A percentile compares a stretch with the other conserved stretches of the same genome.
phyloP scores from a whole-genome alignment of 1,140 invertebrate genomes.

The Colletes gigas region DNA sequence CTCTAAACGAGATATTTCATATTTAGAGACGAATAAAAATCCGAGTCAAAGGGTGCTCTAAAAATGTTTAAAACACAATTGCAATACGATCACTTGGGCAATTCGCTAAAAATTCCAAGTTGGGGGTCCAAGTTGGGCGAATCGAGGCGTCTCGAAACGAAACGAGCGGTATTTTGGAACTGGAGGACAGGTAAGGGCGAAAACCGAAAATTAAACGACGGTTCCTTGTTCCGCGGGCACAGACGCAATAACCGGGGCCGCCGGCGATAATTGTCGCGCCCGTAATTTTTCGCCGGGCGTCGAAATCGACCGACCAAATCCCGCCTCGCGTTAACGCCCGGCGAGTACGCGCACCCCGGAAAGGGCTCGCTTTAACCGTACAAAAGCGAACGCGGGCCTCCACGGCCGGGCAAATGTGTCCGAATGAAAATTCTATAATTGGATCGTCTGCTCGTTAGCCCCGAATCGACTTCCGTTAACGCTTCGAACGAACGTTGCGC shows the following conservation, averaged over 20 bases:
- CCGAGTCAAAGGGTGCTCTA: too few relatives aligned
- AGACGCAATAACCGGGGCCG: slow-evolving; percentile 8
- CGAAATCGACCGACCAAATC: slow-evolving; percentile 53
- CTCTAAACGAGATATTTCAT: too few relatives aligned
- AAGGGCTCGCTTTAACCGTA: slow-evolving; percentile 51
- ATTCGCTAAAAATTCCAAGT: too few relatives aligned
- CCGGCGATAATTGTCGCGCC: slow-evolving; percentile 39
- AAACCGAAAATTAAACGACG: slow-evolving; percentile 41
- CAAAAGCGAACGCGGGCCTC: slow-evolving; percentile 47
- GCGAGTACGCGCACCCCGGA: not conserved
- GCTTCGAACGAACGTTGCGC: slow-evolving; percentile 49
- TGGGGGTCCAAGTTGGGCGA: too few relatives aligned
- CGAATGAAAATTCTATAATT: slow-evolving; percentile 76
- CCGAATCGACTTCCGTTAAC: slow-evolving; percentile 75
- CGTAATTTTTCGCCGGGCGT: slow-evolving; percentile 57
- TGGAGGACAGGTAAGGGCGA: not conserved
- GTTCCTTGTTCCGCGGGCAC: slow-evolving; percentile 22
- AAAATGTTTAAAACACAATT: too few relatives aligned
- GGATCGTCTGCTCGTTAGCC: slow-evolving; percentile 74
- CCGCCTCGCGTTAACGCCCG: slow-evolving; percentile 37
- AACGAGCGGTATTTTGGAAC: too few relatives aligned
- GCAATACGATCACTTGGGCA: too few relatives aligned
- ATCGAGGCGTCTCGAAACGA: too few relatives aligned
- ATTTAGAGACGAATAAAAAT: too few relatives aligned
- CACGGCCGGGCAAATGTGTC: slow-evolving; percentile 55